Conservation (phyloP, 2,113 vertebrate species). For the Mormyrus lacerda region DNA sequence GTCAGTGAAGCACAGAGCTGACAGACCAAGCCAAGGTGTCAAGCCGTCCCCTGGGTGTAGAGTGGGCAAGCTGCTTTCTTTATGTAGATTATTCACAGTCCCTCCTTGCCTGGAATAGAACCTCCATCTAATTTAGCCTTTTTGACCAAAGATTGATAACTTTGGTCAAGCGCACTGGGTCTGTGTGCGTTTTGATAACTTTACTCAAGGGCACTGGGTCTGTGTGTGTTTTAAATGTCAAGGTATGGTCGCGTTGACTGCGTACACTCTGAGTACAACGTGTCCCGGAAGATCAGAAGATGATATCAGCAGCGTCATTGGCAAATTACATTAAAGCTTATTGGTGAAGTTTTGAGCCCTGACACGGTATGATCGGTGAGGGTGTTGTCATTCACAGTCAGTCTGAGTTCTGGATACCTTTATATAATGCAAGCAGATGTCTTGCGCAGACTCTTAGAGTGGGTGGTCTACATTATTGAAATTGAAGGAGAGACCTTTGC, state of each 20-base stretch:
- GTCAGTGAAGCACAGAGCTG: background rate
- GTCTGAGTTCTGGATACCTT: background rate
- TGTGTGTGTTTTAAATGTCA: background rate
- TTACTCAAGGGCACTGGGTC: background rate
- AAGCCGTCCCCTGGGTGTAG: background rate
- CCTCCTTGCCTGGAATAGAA: background rate
- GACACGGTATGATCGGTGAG: background rate
- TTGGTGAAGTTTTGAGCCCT: background rate
- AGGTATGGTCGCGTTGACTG: background rate
- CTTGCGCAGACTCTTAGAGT: background rate
- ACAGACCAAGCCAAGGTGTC: background rate
- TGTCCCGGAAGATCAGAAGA: background rate
- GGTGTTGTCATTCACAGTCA: background rate
- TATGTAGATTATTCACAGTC: background rate
- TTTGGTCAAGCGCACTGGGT: background rate
- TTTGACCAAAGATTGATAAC: background rate
- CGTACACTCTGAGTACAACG: background rate
- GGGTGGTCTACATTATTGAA: background rate
- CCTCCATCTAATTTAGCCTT: background rate
- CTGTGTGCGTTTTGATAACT: background rate
- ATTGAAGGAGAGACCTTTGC: background rate
- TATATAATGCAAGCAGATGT: background rate
- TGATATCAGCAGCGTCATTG: background rate
- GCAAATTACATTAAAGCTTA: background rate
- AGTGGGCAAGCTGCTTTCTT: background rate